Conservation (phyloP, 2,113 vertebrate genomes). For the Lontra canadensis region DNA sequence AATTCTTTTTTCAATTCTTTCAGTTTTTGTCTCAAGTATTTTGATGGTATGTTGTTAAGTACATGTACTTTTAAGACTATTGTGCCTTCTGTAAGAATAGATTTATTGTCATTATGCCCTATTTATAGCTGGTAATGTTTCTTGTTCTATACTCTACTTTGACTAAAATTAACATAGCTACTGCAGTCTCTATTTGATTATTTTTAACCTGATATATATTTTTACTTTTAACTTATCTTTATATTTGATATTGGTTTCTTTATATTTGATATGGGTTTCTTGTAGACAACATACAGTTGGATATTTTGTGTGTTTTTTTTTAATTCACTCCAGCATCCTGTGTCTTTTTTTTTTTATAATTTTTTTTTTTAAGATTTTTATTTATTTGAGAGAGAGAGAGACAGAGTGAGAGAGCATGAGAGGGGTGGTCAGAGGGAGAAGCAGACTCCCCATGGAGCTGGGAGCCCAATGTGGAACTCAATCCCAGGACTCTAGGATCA, state of each 20-base stretch:
- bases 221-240: background rate
- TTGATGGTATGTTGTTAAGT: background rate
- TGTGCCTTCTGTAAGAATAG: background rate
- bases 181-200: background rate
- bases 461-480: too few relatives aligned
- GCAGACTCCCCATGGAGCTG: too few relatives aligned
- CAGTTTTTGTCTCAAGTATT: background rate
- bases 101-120: background rate
- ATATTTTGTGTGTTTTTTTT: background rate
- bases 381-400: too few relatives aligned
- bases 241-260: background rate
- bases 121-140: background rate
- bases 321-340: background rate
- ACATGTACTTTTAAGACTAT: background rate
- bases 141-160: background rate
- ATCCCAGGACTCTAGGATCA: too few relatives aligned
- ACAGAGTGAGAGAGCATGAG: too few relatives aligned
- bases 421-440: too few relatives aligned
- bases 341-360: background rate
- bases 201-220: background rate
- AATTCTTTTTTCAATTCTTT: background rate
- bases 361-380: too few relatives aligned
- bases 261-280: background rate
- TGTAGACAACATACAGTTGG: background rate
- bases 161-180: background rate